These are phyloP conservation scores for Pachyseris speciosa DNA, from an alignment of 64 coral and sea anemone genomes.

Conservation along the genomic window DNA sequence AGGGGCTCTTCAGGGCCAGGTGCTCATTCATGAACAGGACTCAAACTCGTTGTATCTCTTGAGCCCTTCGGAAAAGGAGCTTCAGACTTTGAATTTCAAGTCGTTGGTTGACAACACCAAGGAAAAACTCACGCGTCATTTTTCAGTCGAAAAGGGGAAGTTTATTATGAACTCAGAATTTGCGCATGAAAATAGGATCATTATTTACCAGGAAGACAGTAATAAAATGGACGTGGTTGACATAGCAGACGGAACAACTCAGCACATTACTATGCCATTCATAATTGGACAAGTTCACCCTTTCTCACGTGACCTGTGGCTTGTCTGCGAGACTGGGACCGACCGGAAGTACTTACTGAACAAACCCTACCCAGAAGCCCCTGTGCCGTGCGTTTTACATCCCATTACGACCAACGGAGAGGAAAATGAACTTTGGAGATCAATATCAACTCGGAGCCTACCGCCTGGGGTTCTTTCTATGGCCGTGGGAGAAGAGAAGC, in stretches of 20 bases:
- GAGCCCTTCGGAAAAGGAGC: constrained; percentile 34
- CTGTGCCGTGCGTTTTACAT: constrained; percentile 85
- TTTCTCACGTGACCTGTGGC: constrained; percentile 91
- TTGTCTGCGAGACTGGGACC: constrained; percentile 91
- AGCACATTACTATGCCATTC: constrained; percentile 92
- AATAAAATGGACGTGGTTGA: constrained; percentile 90
- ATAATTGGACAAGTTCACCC: constrained; percentile 95
- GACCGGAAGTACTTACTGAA: constrained; percentile 86
- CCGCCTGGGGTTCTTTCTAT: constrained; percentile 24
- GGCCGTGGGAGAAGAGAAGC: constrained; percentile 64
- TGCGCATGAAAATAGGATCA: constrained; percentile 81
- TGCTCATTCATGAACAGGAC: constrained; percentile 87
- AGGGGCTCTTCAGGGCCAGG: constrained; percentile 66
- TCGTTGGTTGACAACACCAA: constrained; percentile 80
- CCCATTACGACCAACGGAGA: constrained; percentile 61
- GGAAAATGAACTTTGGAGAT: constrained; percentile 65
- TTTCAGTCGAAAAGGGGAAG: constrained; percentile 75
- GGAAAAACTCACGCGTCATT: constrained; percentile 87
- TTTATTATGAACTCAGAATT: constrained; percentile 83
- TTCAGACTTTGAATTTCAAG: constrained; percentile 71
- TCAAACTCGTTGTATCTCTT: constrained; percentile 79
- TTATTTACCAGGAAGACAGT: constrained; percentile 82
- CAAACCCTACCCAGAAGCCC: constrained; percentile 82
- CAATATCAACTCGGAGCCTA: constrained; percentile 77
- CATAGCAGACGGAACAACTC: constrained; percentile 48